Conservation (phyloP, 2,888 invertebrate species). For the Pharmacophagus antenor region DNA sequence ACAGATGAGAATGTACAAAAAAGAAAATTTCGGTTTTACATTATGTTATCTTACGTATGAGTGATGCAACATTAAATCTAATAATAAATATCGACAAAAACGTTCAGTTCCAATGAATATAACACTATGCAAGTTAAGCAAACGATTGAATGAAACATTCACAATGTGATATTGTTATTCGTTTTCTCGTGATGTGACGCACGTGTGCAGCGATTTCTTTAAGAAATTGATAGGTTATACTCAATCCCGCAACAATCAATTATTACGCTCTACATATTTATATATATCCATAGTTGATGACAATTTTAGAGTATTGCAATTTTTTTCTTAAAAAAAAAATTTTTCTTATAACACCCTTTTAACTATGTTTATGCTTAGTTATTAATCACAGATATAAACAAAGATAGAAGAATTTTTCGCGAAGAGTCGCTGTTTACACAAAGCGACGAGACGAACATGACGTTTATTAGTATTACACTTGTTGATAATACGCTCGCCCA, state of each 20-base stretch:
- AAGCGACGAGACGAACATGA: not conserved
- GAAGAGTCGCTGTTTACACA: too few species aligned
- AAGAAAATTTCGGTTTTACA: too few species aligned
- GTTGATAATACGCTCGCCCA: too few species aligned
- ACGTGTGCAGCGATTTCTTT: constrained; percentile 57
- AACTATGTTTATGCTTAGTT: not conserved
- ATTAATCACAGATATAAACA: not conserved
- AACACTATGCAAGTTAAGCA: constrained; percentile 48
- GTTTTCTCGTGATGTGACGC: constrained; percentile 40
- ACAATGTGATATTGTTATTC: constrained; percentile 49
- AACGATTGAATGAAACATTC: constrained; percentile 58
- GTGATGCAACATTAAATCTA: constrained; percentile 35
- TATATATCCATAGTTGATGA: constrained; percentile 48
- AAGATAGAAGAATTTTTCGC: not conserved
- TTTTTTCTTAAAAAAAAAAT: not conserved
- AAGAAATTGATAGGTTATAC: constrained; percentile 40
- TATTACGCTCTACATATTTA: constrained; percentile 61
- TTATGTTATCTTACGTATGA: constrained; percentile 26
- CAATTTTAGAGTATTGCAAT: not conserved
- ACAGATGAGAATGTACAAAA: too few species aligned
- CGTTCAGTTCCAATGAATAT: constrained; percentile 45
- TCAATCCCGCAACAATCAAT: constrained; percentile 48
- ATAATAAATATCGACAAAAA: constrained; percentile 38
- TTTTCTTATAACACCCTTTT: not conserved
- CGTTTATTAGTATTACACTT: not conserved